These are phyloP conservation scores for Troides helena DNA, from an alignment of 2,888 invertebrate genomes.

Conservation along the genomic window DNA sequence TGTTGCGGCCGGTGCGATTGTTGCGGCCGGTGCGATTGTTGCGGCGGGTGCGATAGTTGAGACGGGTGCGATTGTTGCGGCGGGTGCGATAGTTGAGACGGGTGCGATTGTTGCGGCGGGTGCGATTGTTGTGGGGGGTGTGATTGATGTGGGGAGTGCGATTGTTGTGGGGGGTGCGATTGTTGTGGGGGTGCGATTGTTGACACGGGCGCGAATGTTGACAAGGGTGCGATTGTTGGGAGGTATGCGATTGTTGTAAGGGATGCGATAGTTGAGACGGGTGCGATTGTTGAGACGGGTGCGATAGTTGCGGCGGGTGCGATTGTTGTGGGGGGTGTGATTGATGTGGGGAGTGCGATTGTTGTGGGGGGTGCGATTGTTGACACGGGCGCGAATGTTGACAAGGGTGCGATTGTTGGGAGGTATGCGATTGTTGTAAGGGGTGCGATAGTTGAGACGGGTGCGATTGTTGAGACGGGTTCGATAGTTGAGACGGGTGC, in stretches of 20 bases:
- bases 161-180: neutral
- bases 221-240: too few relatives aligned
- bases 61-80: too few relatives aligned
- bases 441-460: constrained; percentile 14
- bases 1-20: too few relatives aligned
- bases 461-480: constrained; percentile 7
- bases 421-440: constrained; percentile 3
- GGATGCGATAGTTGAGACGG: neutral
- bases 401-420: neutral
- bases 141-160: constrained; percentile 3
- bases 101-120: constrained; percentile 1
- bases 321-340: neutral
- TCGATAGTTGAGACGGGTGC: too few relatives aligned
- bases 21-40: neutral
- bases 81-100: constrained; percentile 9
- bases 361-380: neutral
- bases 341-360: neutral
- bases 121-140: neutral
- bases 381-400: too few relatives aligned
- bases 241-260: neutral
- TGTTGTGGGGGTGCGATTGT: neutral
- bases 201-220: neutral
- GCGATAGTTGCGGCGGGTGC: constrained; percentile 13
- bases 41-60: neutral
- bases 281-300: too few relatives aligned